Base-by-base conservation (phyloP, 92 coral and sea anemone species). In the Epizoanthus scotinus region DNA sequence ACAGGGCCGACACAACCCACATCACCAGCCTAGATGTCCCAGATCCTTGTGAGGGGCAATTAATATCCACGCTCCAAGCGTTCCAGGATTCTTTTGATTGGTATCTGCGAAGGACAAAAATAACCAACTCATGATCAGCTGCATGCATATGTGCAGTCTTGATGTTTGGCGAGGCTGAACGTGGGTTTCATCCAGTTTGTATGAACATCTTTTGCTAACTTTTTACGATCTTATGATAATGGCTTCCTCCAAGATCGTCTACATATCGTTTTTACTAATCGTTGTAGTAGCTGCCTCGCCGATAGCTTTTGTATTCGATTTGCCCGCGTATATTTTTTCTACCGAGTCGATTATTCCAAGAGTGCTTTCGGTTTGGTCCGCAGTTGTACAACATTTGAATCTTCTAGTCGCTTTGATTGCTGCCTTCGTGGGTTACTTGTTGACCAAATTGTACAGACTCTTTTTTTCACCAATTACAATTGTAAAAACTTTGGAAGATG, bases 401-500 rank as follows among this genome's bases (percentile, higher is more conserved):
- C 57, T 83, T 49, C 57, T 82, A 7, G 12, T 87, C 10, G 86
- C 79, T 12, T 81, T 77, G 7, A 29, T 77, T 20, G 69, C 57
- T 18, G 65, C 84, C 0, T 49, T 77, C 0, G 56, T 44, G 5
- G 79, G 83, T 20, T 88, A 79, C 81, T 2, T 85, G 14, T 47
- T 89, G 70, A 56, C 61, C 52, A 91, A 83, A 59, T 70, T 93
- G 50, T 93, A 94, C 87, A 84, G 59, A 22, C 52, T 91, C 3
- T 65, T 93, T 24, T 95, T 93, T 55, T 75, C 78, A 6, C 99
- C 99, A 0, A 28, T 93, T 15, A 82, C 85, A 61, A 44, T 90
- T 29, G 40, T 82, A 31, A 90, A 91, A 19, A 55, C 80, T 7
- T 67, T 95, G 8, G 93, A 87, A 53, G 99, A 95, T 9, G 73